These are phyloP conservation scores for Leptura quadrifasciata DNA, from an alignment of 2,888 invertebrate genomes.

Conservation along the genomic window DNA sequence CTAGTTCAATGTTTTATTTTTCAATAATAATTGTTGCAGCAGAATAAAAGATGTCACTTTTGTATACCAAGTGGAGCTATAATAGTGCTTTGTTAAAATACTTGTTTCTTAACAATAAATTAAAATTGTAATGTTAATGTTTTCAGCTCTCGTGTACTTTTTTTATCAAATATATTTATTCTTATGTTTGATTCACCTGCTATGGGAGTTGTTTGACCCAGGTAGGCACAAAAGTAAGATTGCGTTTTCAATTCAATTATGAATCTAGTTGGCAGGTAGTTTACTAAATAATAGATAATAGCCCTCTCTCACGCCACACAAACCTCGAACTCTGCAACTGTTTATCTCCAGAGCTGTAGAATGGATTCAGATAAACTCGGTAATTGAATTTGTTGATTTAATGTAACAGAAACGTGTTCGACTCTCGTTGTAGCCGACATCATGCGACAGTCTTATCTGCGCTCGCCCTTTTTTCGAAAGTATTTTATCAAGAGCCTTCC, in stretches of 20 bases:
- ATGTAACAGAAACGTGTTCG: background rate
- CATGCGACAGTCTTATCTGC: background rate
- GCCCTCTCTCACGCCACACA: background rate
- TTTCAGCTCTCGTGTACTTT: too few relatives aligned
- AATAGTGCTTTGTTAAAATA: too few relatives aligned
- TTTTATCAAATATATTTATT: background rate
- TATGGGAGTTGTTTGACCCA: background rate
- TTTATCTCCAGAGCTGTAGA: background rate
- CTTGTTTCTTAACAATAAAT: too few relatives aligned
- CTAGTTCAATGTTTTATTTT: too few relatives aligned
- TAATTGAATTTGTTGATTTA: conserved; percentile 2
- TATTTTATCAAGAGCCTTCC: background rate
- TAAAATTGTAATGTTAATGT: too few relatives aligned
- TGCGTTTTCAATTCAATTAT: background rate
- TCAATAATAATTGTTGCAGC: too few relatives aligned
- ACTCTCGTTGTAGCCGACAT: background rate
- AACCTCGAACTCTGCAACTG: background rate
- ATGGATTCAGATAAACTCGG: background rate
- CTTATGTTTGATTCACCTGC: background rate
- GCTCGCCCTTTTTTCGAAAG: background rate
- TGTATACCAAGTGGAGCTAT: too few relatives aligned
- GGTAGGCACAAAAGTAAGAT: background rate
- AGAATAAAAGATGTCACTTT: too few relatives aligned
- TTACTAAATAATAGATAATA: background rate
- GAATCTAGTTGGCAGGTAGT: background rate